These are phyloP conservation scores for Callorhinus ursinus DNA, from an alignment of 2,113 vertebrate species.

Conservation along the genomic window DNA sequence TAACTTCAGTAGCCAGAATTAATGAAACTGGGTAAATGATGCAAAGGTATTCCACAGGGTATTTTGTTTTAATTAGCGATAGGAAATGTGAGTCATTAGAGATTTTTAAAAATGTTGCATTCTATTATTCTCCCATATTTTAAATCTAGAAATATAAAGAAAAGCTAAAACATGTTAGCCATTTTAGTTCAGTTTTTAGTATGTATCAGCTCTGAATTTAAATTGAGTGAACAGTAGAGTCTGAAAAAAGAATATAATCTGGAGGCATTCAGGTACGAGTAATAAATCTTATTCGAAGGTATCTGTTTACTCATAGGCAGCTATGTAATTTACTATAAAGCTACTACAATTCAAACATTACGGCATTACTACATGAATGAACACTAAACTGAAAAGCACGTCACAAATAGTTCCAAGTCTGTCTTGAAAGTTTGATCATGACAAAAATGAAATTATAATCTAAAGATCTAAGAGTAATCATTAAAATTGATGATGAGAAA, in stretches of 20 bases:
- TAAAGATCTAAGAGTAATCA: not conserved
- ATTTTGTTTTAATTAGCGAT: slow-evolving; percentile 83
- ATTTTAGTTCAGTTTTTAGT: slow-evolving; percentile 48
- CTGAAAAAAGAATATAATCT: slow-evolving; percentile 23
- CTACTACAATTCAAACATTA: not conserved
- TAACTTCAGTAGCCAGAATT: slow-evolving; percentile 78
- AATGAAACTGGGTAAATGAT: slow-evolving; percentile 82
- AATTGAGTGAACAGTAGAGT: not conserved
- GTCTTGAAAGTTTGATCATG: not conserved
- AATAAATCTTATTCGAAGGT: not conserved
- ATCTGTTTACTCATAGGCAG: not conserved
- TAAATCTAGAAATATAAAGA: slow-evolving; percentile 59
- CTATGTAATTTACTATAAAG: not conserved
- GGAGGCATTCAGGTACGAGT: not conserved
- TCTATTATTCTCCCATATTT: slow-evolving; percentile 60
- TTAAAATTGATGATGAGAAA: slow-evolving; percentile 4
- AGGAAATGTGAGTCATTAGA: slow-evolving; percentile 75
- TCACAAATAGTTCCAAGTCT: not conserved
- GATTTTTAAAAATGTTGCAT: slow-evolving; percentile 66
- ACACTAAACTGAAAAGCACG: not conserved
- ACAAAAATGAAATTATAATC: not conserved
- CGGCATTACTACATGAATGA: not conserved
- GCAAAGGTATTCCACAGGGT: slow-evolving; percentile 72
- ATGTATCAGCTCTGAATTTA: not conserved
- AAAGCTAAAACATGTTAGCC: slow-evolving; percentile 18